These are phyloP conservation scores for Shargacucullia verbasci DNA, from an alignment of 2,888 invertebrate species.

Conservation along the genomic window DNA sequence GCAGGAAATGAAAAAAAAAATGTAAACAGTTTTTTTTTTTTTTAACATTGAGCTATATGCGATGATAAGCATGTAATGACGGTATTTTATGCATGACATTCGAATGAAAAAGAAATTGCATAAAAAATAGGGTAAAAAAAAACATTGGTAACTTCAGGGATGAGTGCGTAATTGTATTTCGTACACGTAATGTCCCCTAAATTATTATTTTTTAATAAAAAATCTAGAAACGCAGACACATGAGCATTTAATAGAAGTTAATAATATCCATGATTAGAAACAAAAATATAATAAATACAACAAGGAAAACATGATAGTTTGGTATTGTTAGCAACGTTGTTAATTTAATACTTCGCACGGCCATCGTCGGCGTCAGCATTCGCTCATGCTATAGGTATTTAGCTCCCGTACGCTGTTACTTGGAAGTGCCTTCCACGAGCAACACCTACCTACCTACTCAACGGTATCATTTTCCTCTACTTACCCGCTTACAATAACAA, in stretches of 20 bases:
- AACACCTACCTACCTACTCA: slow-evolving; percentile 52
- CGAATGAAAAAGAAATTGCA: no score
- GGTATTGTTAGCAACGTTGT: slow-evolving; percentile 63
- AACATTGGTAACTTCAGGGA: no score
- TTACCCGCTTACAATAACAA: slow-evolving; percentile 69
- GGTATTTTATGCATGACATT: no score
- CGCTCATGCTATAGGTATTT: slow-evolving; percentile 61
- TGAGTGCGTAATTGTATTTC: no score
- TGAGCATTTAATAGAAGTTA: neutral
- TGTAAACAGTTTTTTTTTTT: no score
- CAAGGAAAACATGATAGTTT: slow-evolving; percentile 72
- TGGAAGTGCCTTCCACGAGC: slow-evolving; percentile 78
- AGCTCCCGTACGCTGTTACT: slow-evolving; percentile 65
- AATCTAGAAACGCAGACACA: no score
- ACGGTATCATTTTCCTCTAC: slow-evolving; percentile 76
- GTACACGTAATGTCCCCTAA: no score
- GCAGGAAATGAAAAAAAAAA: no score
- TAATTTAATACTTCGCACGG: slow-evolving; percentile 60
- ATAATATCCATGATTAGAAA: slow-evolving; percentile 26
- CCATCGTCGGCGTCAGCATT: slow-evolving; percentile 57
- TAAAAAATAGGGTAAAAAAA: no score
- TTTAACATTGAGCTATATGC: no score
- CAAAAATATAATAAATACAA: slow-evolving; percentile 55
- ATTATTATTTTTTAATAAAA: no score
- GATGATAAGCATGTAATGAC: no score